Conservation (phyloP, 2,888 invertebrate genomes). For the Phortica magna region DNA sequence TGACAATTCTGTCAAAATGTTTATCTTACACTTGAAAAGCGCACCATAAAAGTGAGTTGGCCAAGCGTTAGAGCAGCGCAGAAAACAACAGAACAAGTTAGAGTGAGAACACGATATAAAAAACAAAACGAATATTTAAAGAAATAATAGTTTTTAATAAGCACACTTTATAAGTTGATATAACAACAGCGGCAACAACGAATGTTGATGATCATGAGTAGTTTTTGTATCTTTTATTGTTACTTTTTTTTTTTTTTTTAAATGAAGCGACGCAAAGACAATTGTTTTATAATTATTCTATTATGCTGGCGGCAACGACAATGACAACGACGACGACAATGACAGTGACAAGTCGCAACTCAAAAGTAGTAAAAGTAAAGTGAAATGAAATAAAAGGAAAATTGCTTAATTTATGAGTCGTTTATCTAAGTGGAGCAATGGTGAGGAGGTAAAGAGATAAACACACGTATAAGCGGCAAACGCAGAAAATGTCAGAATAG, state of each 20-base stretch:
- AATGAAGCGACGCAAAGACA: conserved; percentile 49
- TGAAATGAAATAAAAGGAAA: conserved; percentile 57
- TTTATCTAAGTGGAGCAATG: conserved; percentile 70
- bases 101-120: neutral
- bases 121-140: neutral
- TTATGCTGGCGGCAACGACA: conserved; percentile 42
- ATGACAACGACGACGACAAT: neutral
- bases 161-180: neutral
- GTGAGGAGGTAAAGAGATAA: neutral
- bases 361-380: conserved; percentile 17
- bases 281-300: conserved; percentile 68
- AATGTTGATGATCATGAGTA: neutral
- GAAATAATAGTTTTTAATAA: conserved; percentile 13
- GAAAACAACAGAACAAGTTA: neutral
- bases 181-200: neutral
- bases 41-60: conserved; percentile 6
- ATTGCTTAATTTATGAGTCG: conserved; percentile 71
- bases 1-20: conserved; percentile 65
- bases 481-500: neutral
- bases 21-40: conserved; percentile 64
- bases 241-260: neutral
- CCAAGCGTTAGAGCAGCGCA: too few relatives aligned
- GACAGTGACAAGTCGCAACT: conserved; percentile 29
- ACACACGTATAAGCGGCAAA: neutral
- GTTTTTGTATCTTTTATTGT: neutral